Base-by-base conservation (phyloP, 1,140 invertebrate genomes). In the Ectropis grisescens region DNA sequence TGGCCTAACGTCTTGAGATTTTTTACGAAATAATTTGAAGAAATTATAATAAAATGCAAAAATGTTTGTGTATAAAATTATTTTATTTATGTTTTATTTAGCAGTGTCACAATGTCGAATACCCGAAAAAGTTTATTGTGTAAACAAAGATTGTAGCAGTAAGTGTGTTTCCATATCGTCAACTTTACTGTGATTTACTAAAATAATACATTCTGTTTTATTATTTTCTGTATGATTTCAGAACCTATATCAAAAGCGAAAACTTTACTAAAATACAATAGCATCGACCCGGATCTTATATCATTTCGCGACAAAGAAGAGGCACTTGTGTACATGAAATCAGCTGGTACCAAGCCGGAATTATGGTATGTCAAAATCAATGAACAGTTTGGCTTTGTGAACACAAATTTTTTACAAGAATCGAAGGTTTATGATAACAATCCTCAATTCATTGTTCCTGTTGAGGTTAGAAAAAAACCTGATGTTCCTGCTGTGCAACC, bases 351-450 rank as follows among this genome's bases (percentile, higher is more conserved):
- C 2, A 85, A 88, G 46, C 58, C 50, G 4, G 86, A 89, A 43
- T 67, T 92, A 35, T 93, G 91, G 90, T 91, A 88, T 48, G 89
- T 88, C 12, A 85, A 88, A 72, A 86, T 92, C 15, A 85, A 88
- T 60, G 90, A 89, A 13, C 85, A 84, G 54, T 70, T 83, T 46
- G 92, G 92, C 26, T 93, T 92, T 72, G 86, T 87, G 12, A 88
- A 88, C 25, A 82, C 83, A 31, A 64, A 67, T 8, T 87, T 90
- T 65, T 50, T 83, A 38, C 59, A 50, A 46, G 78, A 81, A 60
- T 43, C 31, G 14, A 80, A 71, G 60, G 42, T 74, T 45, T 38
- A 61, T 13, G 49, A 55, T 13, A 62, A 58, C 27, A 49, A 47
- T 26, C 58, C 67, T 13, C 29, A 46, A 26, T 29, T 67, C 33